Evolutionary conservation across 2,888 invertebrate genomes (phyloP), one percentile per base, ranked within the genome.

Genomic region (Steinernema hermaphroditum): DNA sequence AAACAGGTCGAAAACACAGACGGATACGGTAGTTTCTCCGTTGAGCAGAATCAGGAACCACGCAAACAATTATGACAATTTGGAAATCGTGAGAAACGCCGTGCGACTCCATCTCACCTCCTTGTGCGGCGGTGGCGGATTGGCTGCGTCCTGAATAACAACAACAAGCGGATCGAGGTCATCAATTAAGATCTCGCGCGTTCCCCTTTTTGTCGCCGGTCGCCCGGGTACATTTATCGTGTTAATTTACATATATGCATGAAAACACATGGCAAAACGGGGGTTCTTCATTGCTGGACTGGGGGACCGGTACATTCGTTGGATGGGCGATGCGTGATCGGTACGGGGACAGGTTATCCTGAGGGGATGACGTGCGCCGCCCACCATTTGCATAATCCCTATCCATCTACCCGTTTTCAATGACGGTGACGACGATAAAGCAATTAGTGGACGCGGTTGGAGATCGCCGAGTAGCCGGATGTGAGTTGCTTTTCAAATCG

Each of bases 121-220:
- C 29, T 62, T 62, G 27, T 62, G 32, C 16, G 27, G 37, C 37
- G 12, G 37, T 37, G 37, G 12, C 37, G 37, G 29, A 62, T 62
- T 32, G 62, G 16, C 62, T 4, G 1, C 22, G 24, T 19, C 14
- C 14, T 16, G 62, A 22, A 62, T 62, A 62, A 62, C 62, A 62
- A 54, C 54, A 54, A 62, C 62, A 62, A 62, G 62, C 62, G 62
- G 62, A 62, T 62, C 32, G 62, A 19, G 62, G 62, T 62, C 62
- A 62, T 62, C 62, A 62, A 62, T 62, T 62, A 62, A 62, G 62
- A 62, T 62, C 62, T 62, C 2, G 29, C 32, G 62, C 32, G 62
- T 4, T 32, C 62, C 27, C 32, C 62, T 32, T 29, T 32, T n/a
- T 34, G 62, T 29, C 62, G 62, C 2, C 12, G 9, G 19, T 19